Evolutionary conservation across 2,888 invertebrate genomes (phyloP).

Genomic region (Erebia aethiops): DNA sequence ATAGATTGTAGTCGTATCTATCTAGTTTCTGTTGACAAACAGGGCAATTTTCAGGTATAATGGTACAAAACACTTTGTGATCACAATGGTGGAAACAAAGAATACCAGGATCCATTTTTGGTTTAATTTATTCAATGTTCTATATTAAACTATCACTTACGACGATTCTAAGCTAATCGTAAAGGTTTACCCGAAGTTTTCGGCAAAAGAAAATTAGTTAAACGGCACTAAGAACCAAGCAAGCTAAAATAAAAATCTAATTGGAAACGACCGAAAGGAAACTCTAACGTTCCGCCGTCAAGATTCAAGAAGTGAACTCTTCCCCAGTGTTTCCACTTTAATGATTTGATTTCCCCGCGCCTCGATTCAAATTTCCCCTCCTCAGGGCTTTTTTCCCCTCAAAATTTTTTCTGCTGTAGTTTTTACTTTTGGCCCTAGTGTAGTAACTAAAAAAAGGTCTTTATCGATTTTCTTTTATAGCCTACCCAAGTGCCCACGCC

Average conservation of each 20-base stretch:
- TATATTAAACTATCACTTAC: slow-evolving; percentile 56
- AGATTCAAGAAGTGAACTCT: slow-evolving; percentile 4
- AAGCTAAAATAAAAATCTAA: slow-evolving; percentile 64
- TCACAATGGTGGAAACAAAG: slow-evolving; percentile 96
- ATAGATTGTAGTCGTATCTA: slow-evolving; percentile 85
- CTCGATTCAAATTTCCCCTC: too few relatives aligned
- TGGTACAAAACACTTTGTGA: slow-evolving; percentile 91
- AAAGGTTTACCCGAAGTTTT: slow-evolving; percentile 43
- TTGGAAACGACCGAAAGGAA: slow-evolving; percentile 46
- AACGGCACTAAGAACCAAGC: slow-evolving; percentile 50
- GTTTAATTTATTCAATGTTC: slow-evolving; percentile 48
- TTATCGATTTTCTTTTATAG: too few relatives aligned
- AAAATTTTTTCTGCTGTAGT: too few relatives aligned
- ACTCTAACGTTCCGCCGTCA: slow-evolving; percentile 48
- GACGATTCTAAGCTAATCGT: slow-evolving; percentile 29
- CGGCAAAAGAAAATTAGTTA: slow-evolving; percentile 47
- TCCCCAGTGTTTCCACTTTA: too few relatives aligned
- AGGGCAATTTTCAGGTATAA: slow-evolving; percentile 90
- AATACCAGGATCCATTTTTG: slow-evolving; percentile 88
- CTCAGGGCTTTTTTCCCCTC: too few relatives aligned
- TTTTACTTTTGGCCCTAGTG: too few relatives aligned
- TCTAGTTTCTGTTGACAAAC: slow-evolving; percentile 85
- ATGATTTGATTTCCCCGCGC: too few relatives aligned
- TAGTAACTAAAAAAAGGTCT: too few relatives aligned
- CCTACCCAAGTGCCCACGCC: too few relatives aligned